A percentile compares a stretch with the other conserved stretches of the same genome.
These are phyloP conservation scores for Lepilemur ruficaudatus DNA, from an alignment of 2,797 vertebrate genomes.

Conservation along the genomic window DNA sequence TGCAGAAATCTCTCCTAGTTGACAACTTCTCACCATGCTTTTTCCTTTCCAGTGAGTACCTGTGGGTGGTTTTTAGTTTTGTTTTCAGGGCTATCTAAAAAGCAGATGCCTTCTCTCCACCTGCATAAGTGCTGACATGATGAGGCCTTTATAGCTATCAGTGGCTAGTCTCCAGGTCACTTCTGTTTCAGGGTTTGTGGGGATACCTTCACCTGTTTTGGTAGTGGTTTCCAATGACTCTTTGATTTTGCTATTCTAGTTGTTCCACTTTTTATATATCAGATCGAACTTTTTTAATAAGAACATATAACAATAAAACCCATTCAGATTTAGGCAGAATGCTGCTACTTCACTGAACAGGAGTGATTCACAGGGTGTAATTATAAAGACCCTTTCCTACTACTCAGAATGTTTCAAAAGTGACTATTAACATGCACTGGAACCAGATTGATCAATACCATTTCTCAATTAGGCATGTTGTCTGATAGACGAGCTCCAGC, in stretches of 20 bases:
- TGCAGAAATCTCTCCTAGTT: background rate
- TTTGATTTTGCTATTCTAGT: background rate
- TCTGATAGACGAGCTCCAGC: background rate
- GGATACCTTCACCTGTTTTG: background rate
- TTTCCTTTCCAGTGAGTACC: background rate
- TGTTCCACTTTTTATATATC: background rate
- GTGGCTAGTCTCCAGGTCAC: background rate
- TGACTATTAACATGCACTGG: background rate
- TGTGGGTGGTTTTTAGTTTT: background rate
- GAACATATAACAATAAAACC: background rate
- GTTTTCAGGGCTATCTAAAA: background rate
- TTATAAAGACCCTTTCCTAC: background rate
- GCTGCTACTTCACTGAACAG: background rate
- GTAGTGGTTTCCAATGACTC: background rate
- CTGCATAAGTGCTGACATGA: background rate
- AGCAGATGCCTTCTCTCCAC: background rate
- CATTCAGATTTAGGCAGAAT: background rate
- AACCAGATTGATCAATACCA: background rate
- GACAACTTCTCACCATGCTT: background rate
- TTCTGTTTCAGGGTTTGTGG: background rate
- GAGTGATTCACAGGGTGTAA: background rate
- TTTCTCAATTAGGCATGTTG: background rate
- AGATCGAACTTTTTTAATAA: background rate
- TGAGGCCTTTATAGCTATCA: background rate
- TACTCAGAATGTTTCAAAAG: background rate